Evolutionary conservation across 1,140 invertebrate genomes (phyloP).

Genomic region (Orius laevigatus): DNA sequence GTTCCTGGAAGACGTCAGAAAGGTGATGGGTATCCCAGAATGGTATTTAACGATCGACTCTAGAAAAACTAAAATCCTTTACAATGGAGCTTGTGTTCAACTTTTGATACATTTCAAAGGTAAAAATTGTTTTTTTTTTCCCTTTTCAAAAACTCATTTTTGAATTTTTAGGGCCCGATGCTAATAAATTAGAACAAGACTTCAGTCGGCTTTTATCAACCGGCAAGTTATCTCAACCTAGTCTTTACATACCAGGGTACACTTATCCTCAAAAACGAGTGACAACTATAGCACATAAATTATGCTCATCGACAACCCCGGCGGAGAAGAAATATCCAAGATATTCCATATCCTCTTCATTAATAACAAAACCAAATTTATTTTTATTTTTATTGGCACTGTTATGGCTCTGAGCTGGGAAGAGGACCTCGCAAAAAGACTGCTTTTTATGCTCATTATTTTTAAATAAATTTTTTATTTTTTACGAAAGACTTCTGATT

Average conservation of each 20-base stretch:
- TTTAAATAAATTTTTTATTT: too few species aligned
- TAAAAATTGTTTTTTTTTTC: conserved; percentile 22
- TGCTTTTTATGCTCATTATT: too few species aligned
- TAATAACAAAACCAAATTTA: too few species aligned
- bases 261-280: conserved; percentile 40
- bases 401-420: too few species aligned
- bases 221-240: conserved; percentile 53
- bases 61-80: conserved; percentile 56
- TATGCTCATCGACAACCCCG: conserved; percentile 52
- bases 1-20: conserved; percentile 67
- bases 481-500: too few species aligned
- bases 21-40: conserved; percentile 68
- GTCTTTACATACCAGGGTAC: conserved; percentile 61
- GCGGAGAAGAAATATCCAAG: conserved; percentile 38
- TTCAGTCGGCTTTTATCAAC: conserved; percentile 54
- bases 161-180: conserved; percentile 41
- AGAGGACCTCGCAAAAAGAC: too few species aligned
- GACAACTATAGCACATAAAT: conserved; percentile 49
- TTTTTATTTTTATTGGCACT: too few species aligned
- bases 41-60: conserved; percentile 80
- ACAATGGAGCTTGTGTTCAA: conserved; percentile 69
- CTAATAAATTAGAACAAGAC: conserved; percentile 57
- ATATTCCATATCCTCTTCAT: too few species aligned
- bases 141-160: not conserved
- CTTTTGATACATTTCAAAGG: conserved; percentile 74